Conservation (phyloP, 2,113 vertebrate genomes). For the Etheostoma cragini region DNA sequence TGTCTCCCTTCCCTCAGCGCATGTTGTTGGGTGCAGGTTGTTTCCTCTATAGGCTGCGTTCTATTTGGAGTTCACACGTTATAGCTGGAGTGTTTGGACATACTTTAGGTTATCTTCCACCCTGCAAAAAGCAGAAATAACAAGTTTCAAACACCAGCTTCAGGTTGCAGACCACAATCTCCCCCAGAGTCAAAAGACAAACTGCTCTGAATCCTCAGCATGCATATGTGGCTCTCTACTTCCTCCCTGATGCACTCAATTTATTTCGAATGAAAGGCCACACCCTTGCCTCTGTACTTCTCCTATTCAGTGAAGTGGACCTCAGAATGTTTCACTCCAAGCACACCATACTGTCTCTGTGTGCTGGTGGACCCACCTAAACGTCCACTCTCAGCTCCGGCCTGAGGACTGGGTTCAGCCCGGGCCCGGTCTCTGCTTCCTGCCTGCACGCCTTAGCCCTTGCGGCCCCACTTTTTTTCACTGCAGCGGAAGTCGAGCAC, state of each 20-base stretch:
- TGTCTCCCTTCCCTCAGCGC: conserved; percentile 53
- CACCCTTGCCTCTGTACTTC: conserved; percentile 76
- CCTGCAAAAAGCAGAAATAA: conserved; percentile 54
- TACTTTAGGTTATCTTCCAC: conserved; percentile 25
- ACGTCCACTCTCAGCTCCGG: conserved; percentile 1
- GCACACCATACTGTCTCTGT: conserved; percentile 11
- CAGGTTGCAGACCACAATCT: neutral
- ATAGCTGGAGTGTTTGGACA: conserved; percentile 32
- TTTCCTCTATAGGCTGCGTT: conserved; percentile 39
- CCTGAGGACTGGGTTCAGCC: neutral
- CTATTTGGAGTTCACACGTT: neutral
- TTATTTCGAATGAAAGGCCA: conserved; percentile 75
- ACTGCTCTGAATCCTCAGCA: conserved; percentile 2
- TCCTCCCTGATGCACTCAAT: conserved; percentile 69
- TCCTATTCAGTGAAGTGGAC: conserved; percentile 47
- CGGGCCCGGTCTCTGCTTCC: neutral
- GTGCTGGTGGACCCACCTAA: neutral
- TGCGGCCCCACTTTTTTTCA: conserved; percentile 28
- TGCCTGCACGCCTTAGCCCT: conserved; percentile 54
- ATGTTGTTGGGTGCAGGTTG: conserved; percentile 46
- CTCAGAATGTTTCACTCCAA: conserved; percentile 17
- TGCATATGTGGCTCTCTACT: conserved; percentile 61
- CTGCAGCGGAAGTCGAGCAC: conserved; percentile 73
- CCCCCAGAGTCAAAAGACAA: conserved; percentile 16
- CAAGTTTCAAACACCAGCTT: neutral